Base-by-base conservation (phyloP, 2,113 vertebrate genomes). In the Colius striatus region DNA sequence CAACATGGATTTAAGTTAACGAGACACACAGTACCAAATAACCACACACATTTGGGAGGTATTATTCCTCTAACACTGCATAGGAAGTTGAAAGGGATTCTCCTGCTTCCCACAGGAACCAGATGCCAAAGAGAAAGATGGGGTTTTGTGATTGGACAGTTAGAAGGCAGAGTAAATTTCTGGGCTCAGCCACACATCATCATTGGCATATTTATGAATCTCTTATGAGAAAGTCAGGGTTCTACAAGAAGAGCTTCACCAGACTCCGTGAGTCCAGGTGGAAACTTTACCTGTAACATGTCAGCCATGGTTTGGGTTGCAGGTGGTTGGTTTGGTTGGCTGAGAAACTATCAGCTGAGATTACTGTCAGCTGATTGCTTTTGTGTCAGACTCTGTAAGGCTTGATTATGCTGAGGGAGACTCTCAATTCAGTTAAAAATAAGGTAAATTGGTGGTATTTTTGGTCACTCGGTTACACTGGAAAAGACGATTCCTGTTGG, bases 1-100 rank as follows among this genome's bases (percentile, higher is more conserved):
- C 84, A 63, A 60, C 70, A 55, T 29, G 65, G 60, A 45, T 48
- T 89, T 32, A 76, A 80, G 71, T 58, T 34, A 92, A 88, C 76
- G 57, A 83, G 61, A 89, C 85, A 90, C 79, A 84, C 54, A 8
- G 78, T 71, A 92, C 78, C 61, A 25, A 50, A 45, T 23, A 81
- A 81, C 65, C 47, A 57, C 18, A 85, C 36, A 73, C 26, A 2
- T 65, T 79, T 72, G n/a, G 61, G 74, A 95, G 87, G 76, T 14
- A 50, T 65, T 76, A 30, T 13, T 92, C 94, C 78, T 88, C 91
- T 92, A 89, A 77, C 47, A 38, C 96, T 96, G 95, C 95, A 89
- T 86, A 95, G 94, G 79, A 94, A 86, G 36, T 82, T 90, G 36
- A 66, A 82, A 87, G 79, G 41, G 51, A 65, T 68, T 84, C 65